phyloP scores from a whole-genome alignment of 2,888 invertebrate species.

The Dicycla oo region DNA sequence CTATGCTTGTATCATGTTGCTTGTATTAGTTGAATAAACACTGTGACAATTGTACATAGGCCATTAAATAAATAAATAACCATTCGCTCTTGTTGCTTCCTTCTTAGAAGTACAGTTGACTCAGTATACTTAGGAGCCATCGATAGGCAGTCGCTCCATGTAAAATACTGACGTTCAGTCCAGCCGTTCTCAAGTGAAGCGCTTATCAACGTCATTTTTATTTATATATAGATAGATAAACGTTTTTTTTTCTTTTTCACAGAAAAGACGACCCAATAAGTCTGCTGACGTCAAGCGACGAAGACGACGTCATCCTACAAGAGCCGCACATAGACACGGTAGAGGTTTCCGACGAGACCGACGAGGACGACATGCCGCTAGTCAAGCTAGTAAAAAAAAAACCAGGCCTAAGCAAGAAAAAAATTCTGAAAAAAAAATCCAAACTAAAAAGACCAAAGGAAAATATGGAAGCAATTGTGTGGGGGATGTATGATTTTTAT shows the following conservation, averaged over 20 bases:
- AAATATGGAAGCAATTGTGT: neutral
- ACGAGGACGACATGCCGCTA: conserved; percentile 83
- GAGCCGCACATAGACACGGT: conserved; percentile 85
- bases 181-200: no score
- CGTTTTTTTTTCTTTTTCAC: conserved; percentile 35
- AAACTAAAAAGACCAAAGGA: conserved; percentile 4
- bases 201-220: no score
- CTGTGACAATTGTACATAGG: no score
- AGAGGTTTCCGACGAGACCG: conserved; percentile 82
- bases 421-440: conserved; percentile 14
- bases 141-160: no score
- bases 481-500: conserved; percentile 68
- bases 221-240: no score
- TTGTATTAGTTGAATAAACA: no score
- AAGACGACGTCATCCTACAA: conserved; percentile 84
- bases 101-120: no score
- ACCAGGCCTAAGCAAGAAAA: conserved; percentile 44
- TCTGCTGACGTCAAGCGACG: conserved; percentile 84
- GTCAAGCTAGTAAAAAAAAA: conserved; percentile 71
- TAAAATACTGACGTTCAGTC: no score
- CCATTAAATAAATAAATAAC: no score
- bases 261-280: conserved; percentile 81
- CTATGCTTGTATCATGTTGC: no score
- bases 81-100: no score
- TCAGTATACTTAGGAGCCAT: no score